A percentile compares a stretch with the other conserved stretches of the same genome.
Conservation (phyloP, 2,888 invertebrate genomes). For the Helobdella robusta region DNA sequence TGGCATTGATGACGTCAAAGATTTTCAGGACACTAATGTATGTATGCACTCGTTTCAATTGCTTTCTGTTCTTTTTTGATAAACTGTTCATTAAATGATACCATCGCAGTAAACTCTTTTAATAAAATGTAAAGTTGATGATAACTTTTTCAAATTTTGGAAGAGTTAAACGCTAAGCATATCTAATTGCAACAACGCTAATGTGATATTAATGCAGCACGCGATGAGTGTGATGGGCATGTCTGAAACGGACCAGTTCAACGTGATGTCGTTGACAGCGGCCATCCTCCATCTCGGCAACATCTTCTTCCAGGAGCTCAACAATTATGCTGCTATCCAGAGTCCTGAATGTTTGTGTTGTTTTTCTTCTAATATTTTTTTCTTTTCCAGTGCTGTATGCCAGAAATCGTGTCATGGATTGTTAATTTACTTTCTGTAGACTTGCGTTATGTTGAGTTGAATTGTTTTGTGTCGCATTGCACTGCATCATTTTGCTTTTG, state of each 20-base stretch:
- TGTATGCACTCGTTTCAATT: constrained; percentile 26
- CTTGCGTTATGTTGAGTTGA: too few relatives aligned
- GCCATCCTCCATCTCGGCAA: constrained; percentile 61
- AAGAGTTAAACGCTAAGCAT: neutral
- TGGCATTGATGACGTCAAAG: constrained; percentile 59
- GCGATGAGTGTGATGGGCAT: constrained; percentile 60
- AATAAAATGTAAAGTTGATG: too few relatives aligned
- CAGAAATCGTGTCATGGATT: neutral
- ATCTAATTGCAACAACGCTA: neutral
- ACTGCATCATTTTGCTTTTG: too few relatives aligned
- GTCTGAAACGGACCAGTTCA: constrained; percentile 52
- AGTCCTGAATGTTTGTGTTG: constrained; percentile 55
- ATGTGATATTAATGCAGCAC: constrained; percentile 42
- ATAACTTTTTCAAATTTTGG: too few relatives aligned
- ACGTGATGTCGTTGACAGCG: constrained; percentile 56
- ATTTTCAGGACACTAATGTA: constrained; percentile 59
- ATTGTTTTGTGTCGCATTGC: too few relatives aligned
- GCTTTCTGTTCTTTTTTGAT: neutral
- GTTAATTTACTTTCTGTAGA: too few relatives aligned
- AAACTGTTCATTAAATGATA: neutral
- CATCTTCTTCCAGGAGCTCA: constrained; percentile 55
- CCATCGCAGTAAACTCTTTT: too few relatives aligned
- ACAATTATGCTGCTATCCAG: constrained; percentile 56
- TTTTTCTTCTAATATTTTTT: neutral
- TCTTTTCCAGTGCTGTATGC: neutral